Evolutionary conservation across 2,888 invertebrate genomes (phyloP), one percentile per base, ranked within the genome.

Genomic region (Drosophila sordidula): DNA sequence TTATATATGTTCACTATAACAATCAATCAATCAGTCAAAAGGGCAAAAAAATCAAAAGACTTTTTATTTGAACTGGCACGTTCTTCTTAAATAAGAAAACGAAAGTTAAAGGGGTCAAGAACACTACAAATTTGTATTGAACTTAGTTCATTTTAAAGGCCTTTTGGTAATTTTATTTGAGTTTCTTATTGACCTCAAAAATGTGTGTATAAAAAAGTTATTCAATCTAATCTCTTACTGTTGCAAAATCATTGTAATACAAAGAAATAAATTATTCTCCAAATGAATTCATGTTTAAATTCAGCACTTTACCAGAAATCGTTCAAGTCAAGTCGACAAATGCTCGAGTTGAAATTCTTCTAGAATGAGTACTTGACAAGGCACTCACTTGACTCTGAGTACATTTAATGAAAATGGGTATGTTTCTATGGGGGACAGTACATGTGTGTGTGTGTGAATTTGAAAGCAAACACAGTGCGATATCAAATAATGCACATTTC

Each of bases 401-500:
- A 49, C 61, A 56, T 50, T 47, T 18, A 52, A 61, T 38, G 26
- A 56, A 45, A 52, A 16, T n/a, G 38, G 50, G 42, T 38, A 36
- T 29, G 66, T 45, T 47, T 54, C 16, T 39, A 39, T 41, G 25
- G 44, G 65, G 18, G 41, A 45, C 61, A 50, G 52, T 59, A 51
- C 25, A 14, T 14, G 6, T 36, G 18, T 56, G 42, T 22, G 56
- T 32, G 18, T 36, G 16, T 32, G 42, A 67, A 42, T 44, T 49
- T 41, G 26, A 44, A 26, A 14, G 49, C 63, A 67, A 75, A 75
- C 52, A 58, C 32, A 54, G 56, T 67, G 55, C 50, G 68, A 65
- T 76, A 86, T 79, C 72, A 83, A 85, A 85, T 88, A 83, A 82
- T 89, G 87, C 89, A 87, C 87, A 89, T 86, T 89, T 86, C 80